Conservation (phyloP, 2,888 invertebrate species). For the Cryptocheilus praepositus region DNA sequence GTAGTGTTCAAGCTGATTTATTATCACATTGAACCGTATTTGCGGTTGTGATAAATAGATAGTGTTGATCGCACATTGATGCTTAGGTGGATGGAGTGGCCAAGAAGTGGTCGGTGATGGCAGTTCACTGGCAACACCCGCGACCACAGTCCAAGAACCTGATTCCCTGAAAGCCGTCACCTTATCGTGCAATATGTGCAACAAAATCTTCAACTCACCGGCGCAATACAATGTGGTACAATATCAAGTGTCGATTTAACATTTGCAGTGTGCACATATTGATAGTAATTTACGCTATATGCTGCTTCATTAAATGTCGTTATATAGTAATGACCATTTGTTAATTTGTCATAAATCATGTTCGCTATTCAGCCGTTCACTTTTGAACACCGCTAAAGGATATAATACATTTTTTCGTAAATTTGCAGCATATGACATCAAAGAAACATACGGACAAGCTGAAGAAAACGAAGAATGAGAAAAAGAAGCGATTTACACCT, state of each 20-base stretch:
- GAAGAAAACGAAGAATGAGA: slow-evolving; percentile 53
- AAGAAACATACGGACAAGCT: slow-evolving; percentile 70
- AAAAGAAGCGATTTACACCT: slow-evolving; percentile 62
- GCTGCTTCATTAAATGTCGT: background rate
- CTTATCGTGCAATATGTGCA: slow-evolving; percentile 67
- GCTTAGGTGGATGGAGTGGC: slow-evolving; percentile 70
- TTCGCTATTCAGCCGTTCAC: too few species aligned
- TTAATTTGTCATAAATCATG: background rate
- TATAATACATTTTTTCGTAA: slow-evolving; percentile 13
- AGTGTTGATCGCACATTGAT: slow-evolving; percentile 75
- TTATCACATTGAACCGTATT: slow-evolving; percentile 69
- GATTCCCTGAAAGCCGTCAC: slow-evolving; percentile 49
- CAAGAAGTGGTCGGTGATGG: slow-evolving; percentile 53
- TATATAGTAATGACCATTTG: background rate
- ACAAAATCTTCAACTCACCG: slow-evolving; percentile 71
- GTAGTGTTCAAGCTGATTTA: slow-evolving; percentile 75
- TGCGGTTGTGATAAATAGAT: slow-evolving; percentile 75
- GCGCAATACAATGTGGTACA: slow-evolving; percentile 70
- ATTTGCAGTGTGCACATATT: background rate
- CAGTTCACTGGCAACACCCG: slow-evolving; percentile 38
- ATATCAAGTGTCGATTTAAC: slow-evolving; percentile 13
- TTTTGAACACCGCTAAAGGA: background rate
- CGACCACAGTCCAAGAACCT: slow-evolving; percentile 39
- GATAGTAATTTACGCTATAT: background rate
- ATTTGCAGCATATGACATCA: slow-evolving; percentile 68